Conservation (phyloP, 2,113 vertebrate species). For the Hydrochoerus hydrochaeris region DNA sequence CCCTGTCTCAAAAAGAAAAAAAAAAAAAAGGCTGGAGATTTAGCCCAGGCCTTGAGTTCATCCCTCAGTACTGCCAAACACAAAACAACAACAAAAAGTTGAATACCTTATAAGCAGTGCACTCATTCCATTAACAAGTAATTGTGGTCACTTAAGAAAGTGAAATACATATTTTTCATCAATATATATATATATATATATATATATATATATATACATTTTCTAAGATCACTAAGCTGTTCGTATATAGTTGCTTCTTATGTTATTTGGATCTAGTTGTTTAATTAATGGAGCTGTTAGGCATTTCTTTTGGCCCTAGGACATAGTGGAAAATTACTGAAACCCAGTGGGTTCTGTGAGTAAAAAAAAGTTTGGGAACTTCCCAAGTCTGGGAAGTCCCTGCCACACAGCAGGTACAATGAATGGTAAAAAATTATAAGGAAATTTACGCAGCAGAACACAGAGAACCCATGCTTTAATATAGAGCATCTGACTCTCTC, state of each 20-base stretch:
- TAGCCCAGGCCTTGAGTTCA: neutral
- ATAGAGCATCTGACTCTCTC: neutral
- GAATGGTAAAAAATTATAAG: neutral
- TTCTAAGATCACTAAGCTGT: neutral
- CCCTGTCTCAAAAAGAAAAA: too few relatives aligned
- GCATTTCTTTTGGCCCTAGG: slow-evolving; percentile 30
- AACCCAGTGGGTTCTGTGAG: neutral
- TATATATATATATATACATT: neutral
- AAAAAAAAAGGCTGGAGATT: neutral
- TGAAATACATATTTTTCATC: neutral
- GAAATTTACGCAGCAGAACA: neutral
- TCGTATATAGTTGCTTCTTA: neutral
- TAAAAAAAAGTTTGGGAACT: slow-evolving; percentile 19
- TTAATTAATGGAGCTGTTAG: slow-evolving; percentile 17
- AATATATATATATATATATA: neutral
- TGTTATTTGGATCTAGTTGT: neutral
- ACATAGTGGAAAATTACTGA: neutral
- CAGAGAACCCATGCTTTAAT: neutral
- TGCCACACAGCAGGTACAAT: neutral
- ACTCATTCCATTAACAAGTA: neutral
- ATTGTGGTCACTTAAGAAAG: neutral
- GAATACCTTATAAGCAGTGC: neutral
- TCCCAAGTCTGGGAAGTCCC: slow-evolving; percentile 2
- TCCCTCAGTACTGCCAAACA: neutral
- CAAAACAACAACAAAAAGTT: neutral